Conservation (phyloP, 2,888 invertebrate genomes). For the Idaea straminata region DNA sequence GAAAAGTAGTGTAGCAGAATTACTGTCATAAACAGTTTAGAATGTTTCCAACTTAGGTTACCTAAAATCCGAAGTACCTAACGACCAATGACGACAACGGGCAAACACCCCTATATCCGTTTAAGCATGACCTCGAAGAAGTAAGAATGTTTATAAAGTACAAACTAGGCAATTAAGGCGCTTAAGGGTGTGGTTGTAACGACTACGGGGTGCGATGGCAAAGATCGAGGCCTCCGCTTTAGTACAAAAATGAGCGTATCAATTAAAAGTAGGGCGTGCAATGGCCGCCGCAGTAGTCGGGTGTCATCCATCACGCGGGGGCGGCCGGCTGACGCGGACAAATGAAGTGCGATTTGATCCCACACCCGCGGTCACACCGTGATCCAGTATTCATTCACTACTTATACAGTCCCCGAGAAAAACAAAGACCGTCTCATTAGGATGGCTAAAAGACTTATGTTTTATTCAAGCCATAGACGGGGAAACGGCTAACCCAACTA, state of each 20-base stretch:
- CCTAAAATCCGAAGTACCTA: not conserved
- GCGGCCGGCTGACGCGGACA: slow-evolving; percentile 67
- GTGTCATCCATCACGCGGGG: slow-evolving; percentile 67
- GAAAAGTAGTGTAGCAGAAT: no score
- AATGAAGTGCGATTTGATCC: slow-evolving; percentile 78
- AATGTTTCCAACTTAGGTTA: not conserved
- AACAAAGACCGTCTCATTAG: slow-evolving; percentile 71
- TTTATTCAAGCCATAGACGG: slow-evolving; percentile 66
- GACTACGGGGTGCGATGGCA: slow-evolving; percentile 21
- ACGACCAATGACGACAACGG: not conserved
- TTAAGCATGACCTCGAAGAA: not conserved
- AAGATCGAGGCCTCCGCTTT: slow-evolving; percentile 22
- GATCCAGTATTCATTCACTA: slow-evolving; percentile 67
- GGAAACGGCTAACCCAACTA: slow-evolving; percentile 65
- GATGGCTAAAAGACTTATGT: slow-evolving; percentile 68
- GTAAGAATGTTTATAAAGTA: slow-evolving; percentile 1
- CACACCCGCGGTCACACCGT: slow-evolving; percentile 53
- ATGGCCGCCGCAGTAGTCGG: slow-evolving; percentile 39
- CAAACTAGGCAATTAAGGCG: not conserved
- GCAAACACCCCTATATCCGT: not conserved
- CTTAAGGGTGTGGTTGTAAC: slow-evolving; percentile 13
- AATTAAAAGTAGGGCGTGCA: slow-evolving; percentile 66
- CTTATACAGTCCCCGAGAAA: slow-evolving; percentile 72
- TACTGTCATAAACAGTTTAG: not conserved
- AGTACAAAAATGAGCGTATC: slow-evolving; percentile 70